A percentile compares a stretch with the other conserved stretches of the same genome.
Conservation (phyloP, 2,888 invertebrate genomes). For the Pogonocherus hispidulus region DNA sequence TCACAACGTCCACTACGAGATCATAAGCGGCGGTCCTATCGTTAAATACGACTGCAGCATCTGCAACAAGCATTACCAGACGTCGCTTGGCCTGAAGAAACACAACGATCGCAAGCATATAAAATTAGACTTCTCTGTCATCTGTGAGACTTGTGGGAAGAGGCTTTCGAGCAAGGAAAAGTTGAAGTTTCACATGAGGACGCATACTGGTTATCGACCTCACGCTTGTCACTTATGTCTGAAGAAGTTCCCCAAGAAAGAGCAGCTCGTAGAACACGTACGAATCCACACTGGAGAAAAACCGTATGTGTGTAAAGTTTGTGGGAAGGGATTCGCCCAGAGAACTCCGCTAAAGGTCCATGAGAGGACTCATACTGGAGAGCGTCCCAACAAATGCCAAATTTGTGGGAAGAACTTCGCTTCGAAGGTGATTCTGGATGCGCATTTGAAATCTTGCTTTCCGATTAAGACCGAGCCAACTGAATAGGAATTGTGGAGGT, state of each 20-base stretch:
- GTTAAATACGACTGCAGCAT: conserved; percentile 67
- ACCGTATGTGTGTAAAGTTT: conserved; percentile 54
- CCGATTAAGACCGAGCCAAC: not conserved
- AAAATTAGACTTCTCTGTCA: conserved; percentile 68
- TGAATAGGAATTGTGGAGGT: no score
- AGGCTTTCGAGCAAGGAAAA: conserved; percentile 52
- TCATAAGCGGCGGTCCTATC: conserved; percentile 58
- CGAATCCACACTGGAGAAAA: conserved; percentile 58
- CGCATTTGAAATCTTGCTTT: conserved; percentile 61
- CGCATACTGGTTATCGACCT: conserved; percentile 59
- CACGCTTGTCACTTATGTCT: conserved; percentile 53
- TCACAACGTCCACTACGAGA: conserved; percentile 68
- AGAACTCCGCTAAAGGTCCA: conserved; percentile 55
- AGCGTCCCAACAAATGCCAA: conserved; percentile 47
- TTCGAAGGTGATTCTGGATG: conserved; percentile 62
- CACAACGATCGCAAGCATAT: conserved; percentile 64
- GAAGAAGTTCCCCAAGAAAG: conserved; percentile 50
- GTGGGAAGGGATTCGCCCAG: conserved; percentile 58
- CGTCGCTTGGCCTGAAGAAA: conserved; percentile 60
- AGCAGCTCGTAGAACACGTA: conserved; percentile 53
- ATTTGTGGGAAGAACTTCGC: conserved; percentile 60
- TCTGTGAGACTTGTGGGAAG: conserved; percentile 56
- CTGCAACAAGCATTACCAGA: conserved; percentile 67
- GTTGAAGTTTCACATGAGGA: conserved; percentile 55
- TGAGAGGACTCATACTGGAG: conserved; percentile 52